Evolutionary conservation across 2,797 vertebrate genomes (phyloP), one percentile per base, ranked within the genome.

Genomic region (Microchirus variegatus): DNA sequence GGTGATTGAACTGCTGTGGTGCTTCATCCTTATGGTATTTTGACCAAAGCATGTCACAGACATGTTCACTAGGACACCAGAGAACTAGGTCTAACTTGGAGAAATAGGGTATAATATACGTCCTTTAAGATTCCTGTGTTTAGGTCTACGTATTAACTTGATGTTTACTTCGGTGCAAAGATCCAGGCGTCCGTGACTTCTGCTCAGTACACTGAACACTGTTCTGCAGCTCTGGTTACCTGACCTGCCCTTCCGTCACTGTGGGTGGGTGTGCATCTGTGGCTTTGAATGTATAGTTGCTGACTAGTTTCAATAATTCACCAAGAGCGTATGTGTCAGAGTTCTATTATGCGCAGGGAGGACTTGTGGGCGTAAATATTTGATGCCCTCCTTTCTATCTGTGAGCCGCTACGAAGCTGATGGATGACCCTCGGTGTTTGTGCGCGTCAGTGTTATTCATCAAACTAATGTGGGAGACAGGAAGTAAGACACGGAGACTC

Each of bases 301-400:
- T 56, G 78, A 65, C 61, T 58, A 77, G 64, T 76, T 80, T 90
- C 63, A 88, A 85, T 87, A 81, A 87, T 85, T 84, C 70, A 86
- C 78, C 18, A 19, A 19, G 55, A 13, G 42, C 26, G 44, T 63
- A 67, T 61, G 77, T 71, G 72, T 87, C 84, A 77, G 70, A 73
- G 73, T 67, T 68, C 18, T 69, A 73, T 26, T 70, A 43, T 55
- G 53, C 1, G 15, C 58, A 2, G 56, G 65, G 46, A 68, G 55
- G 78, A 70, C 55, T 64, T 52, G 78, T 67, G 57, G 72, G 73
- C 26, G 60, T 90, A 78, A 86, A 89, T 89, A 89, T 88, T 88
- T 84, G 78, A 90, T 82, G 63, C 46, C 68, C 75, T 77, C 41
- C 64, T 70, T 79, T 85, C 81, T 74, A 42, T 71, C 64, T 58